Conservation (phyloP, 2,888 invertebrate species). For the Ophraella communa region DNA sequence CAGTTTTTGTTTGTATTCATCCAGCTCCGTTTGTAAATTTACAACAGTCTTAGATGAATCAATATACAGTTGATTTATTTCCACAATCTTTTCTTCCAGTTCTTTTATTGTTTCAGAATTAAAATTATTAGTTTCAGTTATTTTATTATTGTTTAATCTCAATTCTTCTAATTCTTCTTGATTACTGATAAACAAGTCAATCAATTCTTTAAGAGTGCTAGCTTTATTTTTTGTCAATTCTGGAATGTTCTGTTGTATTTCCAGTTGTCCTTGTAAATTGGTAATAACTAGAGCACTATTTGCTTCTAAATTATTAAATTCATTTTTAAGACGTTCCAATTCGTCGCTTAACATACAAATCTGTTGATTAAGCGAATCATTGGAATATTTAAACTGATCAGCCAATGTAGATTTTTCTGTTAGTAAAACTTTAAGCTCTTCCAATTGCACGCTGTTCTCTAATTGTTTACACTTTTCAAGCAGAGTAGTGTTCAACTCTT, state of each 20-base stretch:
- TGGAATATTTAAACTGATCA: constrained; percentile 33
- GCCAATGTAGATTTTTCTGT: constrained; percentile 7
- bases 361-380: constrained; percentile 50
- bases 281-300: constrained; percentile 1
- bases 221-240: constrained; percentile 14
- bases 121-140: not conserved
- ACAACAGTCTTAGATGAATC: constrained; percentile 41
- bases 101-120: constrained; percentile 5
- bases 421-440: constrained; percentile 10
- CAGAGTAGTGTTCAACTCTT: not conserved
- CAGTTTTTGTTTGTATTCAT: constrained; percentile 31
- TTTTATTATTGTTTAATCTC: not conserved
- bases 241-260: constrained; percentile 10
- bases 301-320: constrained; percentile 24
- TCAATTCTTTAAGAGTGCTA: constrained; percentile 5
- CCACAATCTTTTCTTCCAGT: constrained; percentile 13
- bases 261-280: constrained; percentile 12
- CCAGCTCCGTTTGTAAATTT: constrained; percentile 41
- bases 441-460: not conserved
- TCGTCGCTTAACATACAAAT: constrained; percentile 47
- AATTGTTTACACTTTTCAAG: not conserved
- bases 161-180: not conserved
- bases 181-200: not conserved
- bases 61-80: constrained; percentile 9
- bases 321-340: constrained; percentile 40